Evolutionary conservation across 2,888 invertebrate genomes (phyloP).

Genomic region (Troides oblongomaculatus): DNA sequence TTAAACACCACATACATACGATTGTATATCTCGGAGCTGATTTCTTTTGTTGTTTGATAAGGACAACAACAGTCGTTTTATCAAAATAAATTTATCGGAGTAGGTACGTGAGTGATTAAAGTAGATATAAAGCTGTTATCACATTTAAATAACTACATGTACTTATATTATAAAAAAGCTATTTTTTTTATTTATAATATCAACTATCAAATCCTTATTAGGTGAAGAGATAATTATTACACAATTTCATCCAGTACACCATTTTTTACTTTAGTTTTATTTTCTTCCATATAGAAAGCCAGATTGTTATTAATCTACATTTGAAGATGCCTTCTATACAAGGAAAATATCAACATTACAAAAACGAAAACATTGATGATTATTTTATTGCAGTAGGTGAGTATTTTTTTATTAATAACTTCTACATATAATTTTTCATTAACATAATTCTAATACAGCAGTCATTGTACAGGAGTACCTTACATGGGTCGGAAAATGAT

Average conservation of each 20-base stretch:
- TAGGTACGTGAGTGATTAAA: conserved; percentile 23
- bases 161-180: background rate
- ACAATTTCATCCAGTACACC: background rate
- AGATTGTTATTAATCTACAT: background rate
- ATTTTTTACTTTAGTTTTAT: background rate
- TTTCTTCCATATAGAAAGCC: background rate
- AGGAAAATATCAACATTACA: conserved; percentile 83
- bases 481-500: conserved; percentile 84
- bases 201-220: background rate
- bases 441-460: background rate
- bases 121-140: conserved; percentile 20
- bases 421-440: background rate
- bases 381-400: conserved; percentile 82
- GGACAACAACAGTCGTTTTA: background rate
- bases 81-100: conserved; percentile 23
- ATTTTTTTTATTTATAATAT: background rate
- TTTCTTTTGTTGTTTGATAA: too few species aligned
- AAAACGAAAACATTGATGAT: conserved; percentile 83
- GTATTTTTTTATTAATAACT: conserved; percentile 36
- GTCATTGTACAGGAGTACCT: conserved; percentile 77
- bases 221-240: background rate
- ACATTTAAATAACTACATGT: background rate
- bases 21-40: background rate
- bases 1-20: background rate
- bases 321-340: conserved; percentile 77